Conservation (phyloP, 2,113 vertebrate genomes). For the rabbit (Oryctolagus cuniculus) region mOryCun1.1 NC_091442.1:8288001-8288500, state of each 20-base stretch:
- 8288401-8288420: neutral
- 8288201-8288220: neutral
- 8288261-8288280: neutral
- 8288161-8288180: accelerated
- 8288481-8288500: neutral
- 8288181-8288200: neutral
- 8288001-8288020: too few relatives aligned
- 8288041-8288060: too few relatives aligned
- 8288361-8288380: neutral
- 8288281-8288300: accelerated
- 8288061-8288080: too few relatives aligned
- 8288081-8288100: too few relatives aligned
- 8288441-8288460: neutral
- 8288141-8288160: neutral
- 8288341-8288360: neutral
- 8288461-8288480: neutral
- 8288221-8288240: neutral
- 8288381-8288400: neutral
- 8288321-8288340: neutral
- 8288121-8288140: neutral
- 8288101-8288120: too few relatives aligned
- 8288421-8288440: neutral
- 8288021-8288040: too few relatives aligned
- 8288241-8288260: too few relatives aligned
- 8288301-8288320: too few relatives aligned